Base-by-base conservation (phyloP, 2,888 invertebrate genomes). In the Axea sp. region DNA sequence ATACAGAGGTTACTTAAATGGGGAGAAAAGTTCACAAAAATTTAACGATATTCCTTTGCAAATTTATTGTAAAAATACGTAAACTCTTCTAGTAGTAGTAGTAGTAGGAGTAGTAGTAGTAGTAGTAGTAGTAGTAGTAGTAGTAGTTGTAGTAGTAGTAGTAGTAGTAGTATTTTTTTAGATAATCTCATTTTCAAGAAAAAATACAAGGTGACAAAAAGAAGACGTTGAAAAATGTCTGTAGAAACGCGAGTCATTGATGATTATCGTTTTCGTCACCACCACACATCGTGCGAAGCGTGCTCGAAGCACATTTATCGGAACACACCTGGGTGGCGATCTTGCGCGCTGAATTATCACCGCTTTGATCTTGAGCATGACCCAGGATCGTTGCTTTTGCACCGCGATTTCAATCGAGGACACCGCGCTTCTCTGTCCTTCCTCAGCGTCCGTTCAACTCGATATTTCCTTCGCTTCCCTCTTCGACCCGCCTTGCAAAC, bases 341-440 rank as follows among this genome's bases (percentile, higher is more conserved):
- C 76, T 73, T 72, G 74, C 76, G 79, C 78, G 79, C 78, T 79
- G 79, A 82, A 81, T 83, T 83, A 83, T 81, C 81, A 62, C 78
- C 77, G 77, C 76, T 79, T 79, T 80, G 81, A 82, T 83, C 82
- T 81, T 76, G 78, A 72, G 79, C 76, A 68, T 75, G 79, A 80
- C 55, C 62, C 45, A 28, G 62, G 62, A 71, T 62, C 55, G 30
- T 60, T 55, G 69, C 53, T 68, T 68, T 69, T 49, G 53, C 71
- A 62, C 43, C 26, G 45, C 62, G 45, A 35, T 69, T 26, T 45
- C 47, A 51, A 72, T 64, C 62, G 72, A 72, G 64, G 64, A 57
- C 64, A 41, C 49, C 67, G 57, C 53, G 45, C 35, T 45, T 37
- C 45, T 41, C 26, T 22, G 49, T 60, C 55, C 57, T 47, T 60